phyloP scores from a whole-genome alignment of 2,113 vertebrate genomes.

The Noturus placidus region DNA sequence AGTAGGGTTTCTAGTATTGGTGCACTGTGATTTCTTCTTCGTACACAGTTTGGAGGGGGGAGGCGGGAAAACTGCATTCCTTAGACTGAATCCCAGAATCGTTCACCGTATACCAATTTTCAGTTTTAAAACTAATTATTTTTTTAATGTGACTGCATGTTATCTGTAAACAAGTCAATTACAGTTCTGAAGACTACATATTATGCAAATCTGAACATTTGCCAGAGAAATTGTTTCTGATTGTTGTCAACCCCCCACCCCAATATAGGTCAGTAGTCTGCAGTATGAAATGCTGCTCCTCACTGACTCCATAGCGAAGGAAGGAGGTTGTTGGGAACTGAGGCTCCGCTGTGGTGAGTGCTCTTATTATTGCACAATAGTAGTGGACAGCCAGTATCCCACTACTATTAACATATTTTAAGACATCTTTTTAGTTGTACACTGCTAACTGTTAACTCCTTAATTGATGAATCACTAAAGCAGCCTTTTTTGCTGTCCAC shows the following conservation, averaged over 20 bases:
- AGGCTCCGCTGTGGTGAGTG: slow-evolving; percentile 90
- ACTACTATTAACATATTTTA: background rate
- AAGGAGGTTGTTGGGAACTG: slow-evolving; percentile 97
- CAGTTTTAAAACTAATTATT: background rate
- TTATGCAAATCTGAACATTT: background rate
- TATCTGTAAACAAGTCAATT: background rate
- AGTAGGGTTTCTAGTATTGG: background rate
- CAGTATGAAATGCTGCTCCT: slow-evolving; percentile 97
- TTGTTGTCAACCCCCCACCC: background rate
- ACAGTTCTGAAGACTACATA: background rate
- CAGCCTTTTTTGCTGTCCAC: background rate
- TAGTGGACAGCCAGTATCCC: background rate
- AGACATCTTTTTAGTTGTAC: background rate
- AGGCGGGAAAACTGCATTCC: background rate
- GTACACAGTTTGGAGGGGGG: background rate
- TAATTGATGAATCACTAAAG: slow-evolving; percentile 29
- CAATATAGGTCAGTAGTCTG: slow-evolving; percentile 89
- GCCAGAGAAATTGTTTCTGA: background rate
- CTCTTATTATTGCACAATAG: background rate
- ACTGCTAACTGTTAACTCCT: background rate
- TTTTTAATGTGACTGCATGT: background rate
- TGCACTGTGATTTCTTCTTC: background rate
- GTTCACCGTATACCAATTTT: background rate
- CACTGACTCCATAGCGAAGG: slow-evolving; percentile 96
- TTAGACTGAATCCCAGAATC: background rate